A percentile compares a stretch with the other conserved stretches of the same genome.
Conservation (phyloP, 2,113 vertebrate genomes). For the Syngnathus scovelli region DNA sequence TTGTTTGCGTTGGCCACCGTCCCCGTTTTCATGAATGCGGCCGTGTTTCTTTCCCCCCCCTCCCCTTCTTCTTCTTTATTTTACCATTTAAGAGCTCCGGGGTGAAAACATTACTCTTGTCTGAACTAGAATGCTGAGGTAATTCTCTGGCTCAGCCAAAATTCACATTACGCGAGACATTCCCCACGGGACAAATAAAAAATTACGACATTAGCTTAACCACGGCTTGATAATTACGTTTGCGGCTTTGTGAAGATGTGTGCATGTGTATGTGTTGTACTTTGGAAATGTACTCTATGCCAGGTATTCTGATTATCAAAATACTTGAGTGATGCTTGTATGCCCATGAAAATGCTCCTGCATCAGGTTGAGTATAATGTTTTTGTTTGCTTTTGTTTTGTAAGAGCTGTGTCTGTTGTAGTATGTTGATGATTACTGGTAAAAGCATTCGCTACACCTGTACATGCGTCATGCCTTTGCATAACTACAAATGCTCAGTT, state of each 20-base stretch:
- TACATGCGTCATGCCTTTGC: background rate
- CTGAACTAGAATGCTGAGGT: constrained; percentile 61
- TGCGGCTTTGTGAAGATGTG: constrained; percentile 31
- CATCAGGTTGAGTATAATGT: background rate
- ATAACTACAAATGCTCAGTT: background rate
- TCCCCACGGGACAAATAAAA: constrained; percentile 61
- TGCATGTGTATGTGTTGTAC: background rate
- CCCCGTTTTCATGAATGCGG: constrained; percentile 59
- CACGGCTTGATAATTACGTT: constrained; percentile 43
- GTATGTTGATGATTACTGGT: too few relatives aligned
- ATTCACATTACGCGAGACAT: constrained; percentile 54
- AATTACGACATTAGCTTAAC: constrained; percentile 53
- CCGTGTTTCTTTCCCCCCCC: constrained; percentile 62
- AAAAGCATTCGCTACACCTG: background rate
- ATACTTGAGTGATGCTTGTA: constrained; percentile 28
- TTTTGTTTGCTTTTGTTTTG: background rate
- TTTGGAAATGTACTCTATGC: constrained; percentile 20
- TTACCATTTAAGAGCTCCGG: constrained; percentile 42
- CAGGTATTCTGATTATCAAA: constrained; percentile 41
- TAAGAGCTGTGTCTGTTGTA: background rate
- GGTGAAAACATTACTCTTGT: constrained; percentile 66
- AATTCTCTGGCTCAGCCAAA: constrained; percentile 53
- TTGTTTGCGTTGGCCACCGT: constrained; percentile 66
- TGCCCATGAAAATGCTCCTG: background rate
- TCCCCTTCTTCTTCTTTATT: constrained; percentile 35